Evolutionary conservation across 2,797 vertebrate genomes (phyloP).

Genomic region (Sus cebifrons): DNA sequence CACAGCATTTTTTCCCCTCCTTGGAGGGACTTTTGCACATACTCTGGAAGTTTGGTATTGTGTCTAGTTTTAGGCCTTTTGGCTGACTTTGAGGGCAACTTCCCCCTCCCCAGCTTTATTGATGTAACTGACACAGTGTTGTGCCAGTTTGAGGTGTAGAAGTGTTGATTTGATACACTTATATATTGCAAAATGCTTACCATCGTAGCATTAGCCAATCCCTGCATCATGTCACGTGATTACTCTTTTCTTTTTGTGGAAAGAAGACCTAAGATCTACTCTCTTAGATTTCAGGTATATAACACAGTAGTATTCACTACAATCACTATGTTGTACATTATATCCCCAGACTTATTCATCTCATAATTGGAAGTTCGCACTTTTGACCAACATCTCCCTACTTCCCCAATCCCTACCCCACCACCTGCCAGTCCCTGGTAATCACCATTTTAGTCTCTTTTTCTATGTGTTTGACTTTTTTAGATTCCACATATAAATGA

Average conservation of each 20-base stretch:
- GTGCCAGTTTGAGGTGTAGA: not conserved
- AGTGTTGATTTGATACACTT: not conserved
- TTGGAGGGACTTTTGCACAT: not conserved
- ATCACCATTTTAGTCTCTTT: not conserved
- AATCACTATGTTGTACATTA: not conserved
- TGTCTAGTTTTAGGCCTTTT: not conserved
- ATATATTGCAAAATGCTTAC: too few relatives aligned
- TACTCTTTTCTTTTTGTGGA: not conserved
- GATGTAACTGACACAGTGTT: not conserved
- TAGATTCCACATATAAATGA: too few relatives aligned
- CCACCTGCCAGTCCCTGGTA: not conserved
- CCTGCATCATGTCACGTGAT: not conserved
- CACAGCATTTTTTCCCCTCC: not conserved
- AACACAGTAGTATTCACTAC: not conserved
- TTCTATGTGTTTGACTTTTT: too few relatives aligned
- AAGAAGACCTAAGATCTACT: not conserved
- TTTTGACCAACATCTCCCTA: not conserved
- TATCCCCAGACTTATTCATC: not conserved
- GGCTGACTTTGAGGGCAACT: not conserved
- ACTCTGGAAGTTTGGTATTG: not conserved
- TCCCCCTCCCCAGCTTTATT: not conserved
- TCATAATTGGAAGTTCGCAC: not conserved
- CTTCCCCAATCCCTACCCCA: not conserved
- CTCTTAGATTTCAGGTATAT: not conserved
- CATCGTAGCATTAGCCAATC: not conserved